phyloP scores from a whole-genome alignment of 2,797 vertebrate species.

The Ficedula albicollis region DNA sequence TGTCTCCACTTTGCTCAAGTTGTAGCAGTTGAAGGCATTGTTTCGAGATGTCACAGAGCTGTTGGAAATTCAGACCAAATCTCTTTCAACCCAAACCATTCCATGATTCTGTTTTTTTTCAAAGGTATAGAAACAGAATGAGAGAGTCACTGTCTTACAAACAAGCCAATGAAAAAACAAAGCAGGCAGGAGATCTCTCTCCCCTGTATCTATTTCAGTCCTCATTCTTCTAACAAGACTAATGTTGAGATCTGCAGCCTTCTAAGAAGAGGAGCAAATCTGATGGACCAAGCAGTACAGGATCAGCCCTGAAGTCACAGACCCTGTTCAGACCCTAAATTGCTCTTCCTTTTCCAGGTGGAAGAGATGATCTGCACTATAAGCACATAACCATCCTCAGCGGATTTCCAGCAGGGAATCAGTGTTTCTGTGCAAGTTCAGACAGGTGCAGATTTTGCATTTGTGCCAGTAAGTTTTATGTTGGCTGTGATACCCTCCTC shows the following conservation, averaged over 20 bases:
- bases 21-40: not conserved
- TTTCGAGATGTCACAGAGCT: not conserved
- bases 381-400: not conserved
- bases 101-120: not conserved
- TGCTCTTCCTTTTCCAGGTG: not conserved
- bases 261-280: not conserved
- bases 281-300: not conserved
- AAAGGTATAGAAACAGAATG: not conserved
- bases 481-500: not conserved
- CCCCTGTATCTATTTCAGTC: not conserved
- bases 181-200: not conserved
- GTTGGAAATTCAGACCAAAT: not conserved
- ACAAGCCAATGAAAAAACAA: not conserved
- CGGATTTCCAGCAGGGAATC: not conserved
- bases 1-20: not conserved
- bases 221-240: not conserved
- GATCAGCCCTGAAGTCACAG: not conserved
- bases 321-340: not conserved
- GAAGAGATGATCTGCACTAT: not conserved
- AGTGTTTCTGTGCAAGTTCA: not conserved
- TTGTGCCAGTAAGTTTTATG: not conserved
- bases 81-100: not conserved
- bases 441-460: not conserved
- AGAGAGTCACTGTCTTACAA: not conserved
- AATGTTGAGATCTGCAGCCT: not conserved